Percentiles rank a stretch among this genome's conserved stretches.
Conservation (phyloP, 2,113 vertebrate species). For the Plotosus lineatus region DNA sequence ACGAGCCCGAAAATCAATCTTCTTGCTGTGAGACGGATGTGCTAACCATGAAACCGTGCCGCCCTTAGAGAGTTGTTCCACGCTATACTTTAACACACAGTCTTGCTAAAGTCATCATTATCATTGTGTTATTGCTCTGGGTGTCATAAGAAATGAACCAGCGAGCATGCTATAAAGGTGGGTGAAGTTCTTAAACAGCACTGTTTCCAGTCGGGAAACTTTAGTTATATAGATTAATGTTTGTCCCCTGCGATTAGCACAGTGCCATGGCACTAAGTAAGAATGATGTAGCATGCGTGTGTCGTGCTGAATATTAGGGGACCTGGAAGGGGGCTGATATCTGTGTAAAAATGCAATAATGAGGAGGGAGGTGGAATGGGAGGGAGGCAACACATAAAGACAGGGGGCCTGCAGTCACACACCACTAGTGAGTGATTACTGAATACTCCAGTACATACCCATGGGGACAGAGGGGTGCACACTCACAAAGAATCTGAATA, state of each 20-base stretch:
- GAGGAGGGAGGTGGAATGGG: constrained; percentile 50
- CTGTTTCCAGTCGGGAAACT: constrained; percentile 27
- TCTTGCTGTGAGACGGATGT: no score
- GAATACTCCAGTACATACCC: constrained; percentile 54
- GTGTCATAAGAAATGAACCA: constrained; percentile 27
- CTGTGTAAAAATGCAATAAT: constrained; percentile 44
- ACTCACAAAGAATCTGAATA: not conserved
- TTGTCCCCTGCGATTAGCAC: constrained; percentile 33
- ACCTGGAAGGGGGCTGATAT: constrained; percentile 25
- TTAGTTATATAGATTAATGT: constrained; percentile 39
- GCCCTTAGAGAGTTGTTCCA: no score
- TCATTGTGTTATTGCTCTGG: not conserved
- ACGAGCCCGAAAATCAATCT: no score
- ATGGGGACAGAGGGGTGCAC: constrained; percentile 37
- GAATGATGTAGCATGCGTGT: constrained; percentile 27
- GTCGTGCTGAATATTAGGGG: not conserved
- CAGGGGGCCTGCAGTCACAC: constrained; percentile 55
- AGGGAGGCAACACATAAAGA: constrained; percentile 47
- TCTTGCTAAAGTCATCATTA: not conserved
- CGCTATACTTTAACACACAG: not conserved
- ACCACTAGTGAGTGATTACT: constrained; percentile 66
- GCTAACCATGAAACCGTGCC: no score
- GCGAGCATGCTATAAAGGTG: not conserved
- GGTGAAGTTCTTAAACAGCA: constrained; percentile 21
- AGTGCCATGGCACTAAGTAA: constrained; percentile 25